Evolutionary conservation across 2,113 vertebrate species (phyloP), one percentile per base, ranked within the genome.

Genomic region (Datnioides undecimradiatus): DNA sequence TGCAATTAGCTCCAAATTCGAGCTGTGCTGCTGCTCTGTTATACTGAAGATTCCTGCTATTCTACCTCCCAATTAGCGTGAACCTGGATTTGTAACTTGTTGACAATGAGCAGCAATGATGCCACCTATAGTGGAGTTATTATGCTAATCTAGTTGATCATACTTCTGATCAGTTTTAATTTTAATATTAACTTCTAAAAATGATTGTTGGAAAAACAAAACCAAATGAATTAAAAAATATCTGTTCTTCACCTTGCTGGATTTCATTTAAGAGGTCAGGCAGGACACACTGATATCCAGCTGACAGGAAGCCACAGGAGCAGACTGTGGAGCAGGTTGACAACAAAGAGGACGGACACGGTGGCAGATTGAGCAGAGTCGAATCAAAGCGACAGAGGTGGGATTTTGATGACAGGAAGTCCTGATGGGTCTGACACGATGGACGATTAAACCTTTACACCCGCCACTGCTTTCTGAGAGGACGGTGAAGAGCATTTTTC

Each of bases 401-500:
- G 54, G 70, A 70, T 70, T 59, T 57, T 76, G 79, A 82, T 36
- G 74, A 76, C 79, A 71, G 52, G 81, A 62, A 62, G 55, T 38
- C 54, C 73, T 76, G 71, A 85, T 83, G 76, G 43, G 12, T 76
- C 63, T 45, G 82, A 78, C 84, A 67, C 8, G 72, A 76, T 23
- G 76, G 72, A 11, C 58, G 72, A 86, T 91, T 85, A 88, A 79
- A 85, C 67, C 76, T 63, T 86, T 67, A 79, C 64, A 76, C 60
- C 72, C 9, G 40, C 5, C 31, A 6, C 74, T 48, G 21, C 81
- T 88, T 62, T 76, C 57, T 11, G n/a, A 62, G 33, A 70, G 57
- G 65, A 80, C 29, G 59, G 63, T 4, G 11, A 52, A 80, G 85
- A 87, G 78, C 62, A 49, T 76, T 90, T 75, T 68, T 60, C 62